phyloP scores from a whole-genome alignment of 2,797 vertebrate genomes.

The Echiichthys vipera region DNA sequence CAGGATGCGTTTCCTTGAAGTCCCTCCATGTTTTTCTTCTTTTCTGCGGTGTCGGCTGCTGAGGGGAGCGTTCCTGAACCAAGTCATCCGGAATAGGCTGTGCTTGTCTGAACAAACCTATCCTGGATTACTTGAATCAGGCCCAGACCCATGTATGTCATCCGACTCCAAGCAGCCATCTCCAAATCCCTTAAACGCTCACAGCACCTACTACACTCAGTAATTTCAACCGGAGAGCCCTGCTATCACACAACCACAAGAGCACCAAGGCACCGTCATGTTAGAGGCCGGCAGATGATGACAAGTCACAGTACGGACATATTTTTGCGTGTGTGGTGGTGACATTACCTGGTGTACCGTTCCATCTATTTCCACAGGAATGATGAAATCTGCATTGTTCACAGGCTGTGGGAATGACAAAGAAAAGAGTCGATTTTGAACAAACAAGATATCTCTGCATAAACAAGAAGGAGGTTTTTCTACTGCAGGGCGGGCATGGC shows the following conservation, averaged over 20 bases:
- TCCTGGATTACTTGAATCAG: conserved; percentile 99
- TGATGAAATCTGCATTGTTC: conserved; percentile 97
- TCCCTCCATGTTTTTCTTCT: conserved; percentile 9
- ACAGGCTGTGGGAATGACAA: conserved; percentile 84
- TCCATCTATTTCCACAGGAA: conserved; percentile 97
- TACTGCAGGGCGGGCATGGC: no score
- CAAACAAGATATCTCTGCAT: neutral
- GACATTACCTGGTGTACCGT: conserved; percentile 92
- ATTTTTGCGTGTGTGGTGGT: neutral
- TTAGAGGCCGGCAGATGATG: neutral
- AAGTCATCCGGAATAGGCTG: conserved; percentile 99
- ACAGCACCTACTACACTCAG: conserved; percentile 40
- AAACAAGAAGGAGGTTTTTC: neutral
- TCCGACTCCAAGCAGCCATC: conserved; percentile 22
- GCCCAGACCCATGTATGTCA: conserved; percentile 74
- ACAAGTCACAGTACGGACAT: neutral
- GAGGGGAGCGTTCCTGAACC: conserved; percentile 88
- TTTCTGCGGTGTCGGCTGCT: conserved; percentile 25
- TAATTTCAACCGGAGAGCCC: conserved; percentile 18
- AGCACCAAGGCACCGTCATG: neutral
- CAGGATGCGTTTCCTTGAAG: conserved; percentile 1
- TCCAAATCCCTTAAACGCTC: conserved; percentile 29
- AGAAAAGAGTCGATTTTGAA: neutral
- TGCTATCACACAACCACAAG: neutral
- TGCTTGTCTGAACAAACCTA: conserved; percentile 94